A percentile compares a stretch with the other conserved stretches of the same genome.
Evolutionary conservation across 1,140 invertebrate species (phyloP).

Genomic region (Pogonus chalceus): DNA sequence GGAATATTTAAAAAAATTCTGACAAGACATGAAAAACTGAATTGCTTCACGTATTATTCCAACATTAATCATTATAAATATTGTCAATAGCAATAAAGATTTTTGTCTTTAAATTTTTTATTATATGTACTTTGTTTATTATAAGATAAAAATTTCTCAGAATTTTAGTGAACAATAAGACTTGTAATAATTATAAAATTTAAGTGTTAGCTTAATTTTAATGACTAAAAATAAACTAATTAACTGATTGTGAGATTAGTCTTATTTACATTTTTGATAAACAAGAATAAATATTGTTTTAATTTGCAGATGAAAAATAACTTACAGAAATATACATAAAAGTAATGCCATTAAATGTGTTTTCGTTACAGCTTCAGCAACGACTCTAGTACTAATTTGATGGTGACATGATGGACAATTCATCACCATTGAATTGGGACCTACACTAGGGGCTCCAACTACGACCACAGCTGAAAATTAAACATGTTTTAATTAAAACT

Average conservation of each 20-base stretch:
- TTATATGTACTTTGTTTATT: no score
- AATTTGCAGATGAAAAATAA: conserved; percentile 7
- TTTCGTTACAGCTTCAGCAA: conserved; percentile 41
- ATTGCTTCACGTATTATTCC: no score
- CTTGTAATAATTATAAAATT: no score
- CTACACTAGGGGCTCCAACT: conserved; percentile 24
- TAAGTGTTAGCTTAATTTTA: no score
- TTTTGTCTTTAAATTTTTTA: background rate
- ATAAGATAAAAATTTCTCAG: no score
- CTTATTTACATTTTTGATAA: background rate
- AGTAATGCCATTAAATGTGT: conserved; percentile 50
- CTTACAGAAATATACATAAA: conserved; percentile 45
- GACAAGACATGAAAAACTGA: no score
- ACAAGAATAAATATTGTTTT: background rate
- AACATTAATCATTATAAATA: no score
- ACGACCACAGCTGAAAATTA: background rate
- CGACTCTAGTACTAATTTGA: conserved; percentile 37
- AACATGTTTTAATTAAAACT: no score
- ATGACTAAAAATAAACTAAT: no score
- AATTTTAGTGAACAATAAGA: no score
- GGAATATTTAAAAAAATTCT: no score
- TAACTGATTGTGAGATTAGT: background rate
- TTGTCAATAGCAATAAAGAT: no score
- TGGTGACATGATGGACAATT: conserved; percentile 45
- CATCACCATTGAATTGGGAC: conserved; percentile 35